Evolutionary conservation across 92 coral and sea anemone species (phyloP), one percentile per base, ranked within the genome.

Genomic region (Porites cylindrica): DNA sequence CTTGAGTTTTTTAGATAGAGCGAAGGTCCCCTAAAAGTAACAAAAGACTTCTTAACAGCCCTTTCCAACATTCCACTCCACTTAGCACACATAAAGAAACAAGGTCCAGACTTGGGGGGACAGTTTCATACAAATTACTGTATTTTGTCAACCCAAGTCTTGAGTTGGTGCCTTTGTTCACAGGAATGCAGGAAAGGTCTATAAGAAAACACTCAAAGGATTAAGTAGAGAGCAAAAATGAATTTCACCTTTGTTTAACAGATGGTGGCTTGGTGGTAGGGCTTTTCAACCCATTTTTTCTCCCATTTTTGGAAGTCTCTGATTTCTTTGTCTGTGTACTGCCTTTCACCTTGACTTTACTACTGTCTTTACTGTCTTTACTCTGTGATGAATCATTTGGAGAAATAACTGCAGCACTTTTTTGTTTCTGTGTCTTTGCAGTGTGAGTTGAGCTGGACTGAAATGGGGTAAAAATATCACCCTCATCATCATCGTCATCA

Each of bases 401-500:
- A 21, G 88, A 71, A 52, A 19, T 10, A 19, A 54, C 76, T 10
- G 53, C 62, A 51, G n/a, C 26, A 60, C 66, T 12, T 32, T 51
- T 78, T 14, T 78, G 11, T 20, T 90, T 83, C 53, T 85, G 82
- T 51, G 79, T 24, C 11, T 67, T 50, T 21, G 72, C 78, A 3
- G 69, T 50, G 47, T 76, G 81, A 8, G 80, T 13, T 4, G 93
- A 54, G 75, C 90, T 90, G 8, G 92, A 82, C 82, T 88, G 96
- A 76, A 89, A 93, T 60, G 96, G 98, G 9, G 98, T 97, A 54
- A 89, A 85, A 52, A 95, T 85, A 65, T 95, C 95, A 79, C 88
- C 81, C 23, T 78, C 87, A 56, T 93, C 90, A 11, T 93, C 97
- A 23, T 92, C 97, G 26, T 92, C 95, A 56, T 95, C 98, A 50